Percentiles rank a stretch among this genome's conserved stretches.
phyloP scores from a whole-genome alignment of 2,888 invertebrate genomes.

The Platycnemis pennipes region DNA sequence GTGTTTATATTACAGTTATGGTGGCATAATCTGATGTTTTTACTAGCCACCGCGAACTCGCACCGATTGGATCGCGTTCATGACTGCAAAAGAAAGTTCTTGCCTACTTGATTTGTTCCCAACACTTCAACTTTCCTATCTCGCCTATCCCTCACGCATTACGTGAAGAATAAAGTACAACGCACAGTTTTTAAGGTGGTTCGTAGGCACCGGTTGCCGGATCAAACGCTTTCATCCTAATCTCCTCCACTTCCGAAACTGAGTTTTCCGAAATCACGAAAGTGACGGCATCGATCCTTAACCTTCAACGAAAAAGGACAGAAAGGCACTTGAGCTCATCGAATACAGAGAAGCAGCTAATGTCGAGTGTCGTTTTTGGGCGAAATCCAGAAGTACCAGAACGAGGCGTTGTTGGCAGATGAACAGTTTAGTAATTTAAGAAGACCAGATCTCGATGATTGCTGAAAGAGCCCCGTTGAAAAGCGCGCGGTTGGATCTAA shows the following conservation, averaged over 20 bases:
- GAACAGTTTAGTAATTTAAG: conserved; percentile 6
- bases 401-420: neutral
- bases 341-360: neutral
- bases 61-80: too few relatives aligned
- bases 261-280: neutral
- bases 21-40: too few relatives aligned
- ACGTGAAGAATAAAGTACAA: neutral
- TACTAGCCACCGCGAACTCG: too few relatives aligned
- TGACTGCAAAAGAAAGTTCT: too few relatives aligned
- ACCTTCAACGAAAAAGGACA: neutral
- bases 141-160: too few relatives aligned
- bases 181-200: neutral
- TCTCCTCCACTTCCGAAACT: neutral
- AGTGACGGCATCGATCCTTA: neutral
- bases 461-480: neutral
- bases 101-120: too few relatives aligned
- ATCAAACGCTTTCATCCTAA: neutral
- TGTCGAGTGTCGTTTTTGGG: neutral
- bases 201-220: neutral
- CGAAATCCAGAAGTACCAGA: conserved; percentile 20
- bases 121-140: too few relatives aligned
- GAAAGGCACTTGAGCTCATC: neutral
- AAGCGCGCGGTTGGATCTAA: neutral
- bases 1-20: too few relatives aligned
- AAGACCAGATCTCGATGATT: neutral